These are phyloP conservation scores for Meteorus colon DNA, from an alignment of 2,888 invertebrate species.

Conservation along the genomic window DNA sequence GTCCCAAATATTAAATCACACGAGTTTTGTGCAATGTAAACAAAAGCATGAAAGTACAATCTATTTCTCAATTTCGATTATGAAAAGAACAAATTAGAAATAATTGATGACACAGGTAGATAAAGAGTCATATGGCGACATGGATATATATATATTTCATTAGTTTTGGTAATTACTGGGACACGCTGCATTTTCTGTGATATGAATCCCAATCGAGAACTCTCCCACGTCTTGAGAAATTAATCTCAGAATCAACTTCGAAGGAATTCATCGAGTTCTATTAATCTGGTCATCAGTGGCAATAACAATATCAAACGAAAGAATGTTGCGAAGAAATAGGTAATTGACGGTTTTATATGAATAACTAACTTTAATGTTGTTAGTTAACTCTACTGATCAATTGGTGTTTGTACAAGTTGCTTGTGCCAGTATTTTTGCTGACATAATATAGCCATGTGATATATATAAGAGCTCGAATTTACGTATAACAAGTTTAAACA, in stretches of 20 bases:
- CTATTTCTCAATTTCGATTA: too few relatives aligned
- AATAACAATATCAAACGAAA: not conserved
- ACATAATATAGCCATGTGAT: not conserved
- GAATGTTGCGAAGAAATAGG: conserved; percentile 44
- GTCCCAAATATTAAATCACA: not conserved
- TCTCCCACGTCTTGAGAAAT: not conserved
- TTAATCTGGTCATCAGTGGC: not conserved
- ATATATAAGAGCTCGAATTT: not conserved
- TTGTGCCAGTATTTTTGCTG: not conserved
- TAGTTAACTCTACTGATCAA: not conserved
- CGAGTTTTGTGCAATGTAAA: not conserved
- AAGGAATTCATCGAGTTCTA: not conserved
- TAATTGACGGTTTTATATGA: not conserved
- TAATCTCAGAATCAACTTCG: too few relatives aligned
- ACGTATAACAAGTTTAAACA: not conserved
- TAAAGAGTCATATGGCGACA: too few relatives aligned
- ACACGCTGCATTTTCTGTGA: too few relatives aligned
- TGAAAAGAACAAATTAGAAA: too few relatives aligned
- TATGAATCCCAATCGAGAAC: too few relatives aligned
- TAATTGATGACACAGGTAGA: too few relatives aligned
- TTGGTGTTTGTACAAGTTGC: not conserved
- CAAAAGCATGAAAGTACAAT: not conserved
- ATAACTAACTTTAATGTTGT: not conserved
- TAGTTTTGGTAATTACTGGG: too few relatives aligned
- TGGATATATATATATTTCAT: too few relatives aligned